Conservation (phyloP, 2,113 vertebrate species). For the Cyphomyrus plagiostoma region DNA sequence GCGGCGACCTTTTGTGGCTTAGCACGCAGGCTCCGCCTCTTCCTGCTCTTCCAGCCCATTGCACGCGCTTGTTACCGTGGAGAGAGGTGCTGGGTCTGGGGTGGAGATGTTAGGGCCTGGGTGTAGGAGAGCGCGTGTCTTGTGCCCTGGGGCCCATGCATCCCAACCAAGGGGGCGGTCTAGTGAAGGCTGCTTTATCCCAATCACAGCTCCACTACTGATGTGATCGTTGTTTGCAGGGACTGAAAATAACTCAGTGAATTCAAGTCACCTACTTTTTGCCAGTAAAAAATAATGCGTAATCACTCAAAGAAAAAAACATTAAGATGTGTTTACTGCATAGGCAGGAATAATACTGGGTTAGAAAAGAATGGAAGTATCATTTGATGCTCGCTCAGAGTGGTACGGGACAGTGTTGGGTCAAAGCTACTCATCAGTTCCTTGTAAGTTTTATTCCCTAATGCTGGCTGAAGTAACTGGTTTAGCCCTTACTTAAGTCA, state of each 20-base stretch:
- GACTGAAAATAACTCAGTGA: background rate
- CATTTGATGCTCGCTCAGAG: background rate
- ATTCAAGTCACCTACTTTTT: background rate
- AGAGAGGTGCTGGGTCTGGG: constrained; percentile 53
- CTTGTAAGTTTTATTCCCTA: background rate
- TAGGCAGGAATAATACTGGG: background rate
- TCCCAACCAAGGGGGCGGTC: too few species aligned
- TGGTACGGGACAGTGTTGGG: background rate
- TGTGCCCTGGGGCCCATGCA: too few species aligned
- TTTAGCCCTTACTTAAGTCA: background rate
- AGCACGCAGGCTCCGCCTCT: constrained; percentile 64
- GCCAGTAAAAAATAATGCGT: background rate
- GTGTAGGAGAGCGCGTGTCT: constrained; percentile 49
- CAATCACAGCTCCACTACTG: background rate
- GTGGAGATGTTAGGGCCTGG: constrained; percentile 65
- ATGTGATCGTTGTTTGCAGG: background rate
- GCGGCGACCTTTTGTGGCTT: constrained; percentile 77
- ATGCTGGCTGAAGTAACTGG: background rate
- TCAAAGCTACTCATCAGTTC: background rate
- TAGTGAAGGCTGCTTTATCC: background rate
- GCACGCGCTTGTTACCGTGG: constrained; percentile 63
- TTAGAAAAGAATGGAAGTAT: background rate
- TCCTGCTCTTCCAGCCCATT: constrained; percentile 66
- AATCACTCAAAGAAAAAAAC: background rate
- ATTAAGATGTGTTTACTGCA: background rate